Conservation (phyloP, 2,888 invertebrate species). For the Epistrophe grossulariae region DNA sequence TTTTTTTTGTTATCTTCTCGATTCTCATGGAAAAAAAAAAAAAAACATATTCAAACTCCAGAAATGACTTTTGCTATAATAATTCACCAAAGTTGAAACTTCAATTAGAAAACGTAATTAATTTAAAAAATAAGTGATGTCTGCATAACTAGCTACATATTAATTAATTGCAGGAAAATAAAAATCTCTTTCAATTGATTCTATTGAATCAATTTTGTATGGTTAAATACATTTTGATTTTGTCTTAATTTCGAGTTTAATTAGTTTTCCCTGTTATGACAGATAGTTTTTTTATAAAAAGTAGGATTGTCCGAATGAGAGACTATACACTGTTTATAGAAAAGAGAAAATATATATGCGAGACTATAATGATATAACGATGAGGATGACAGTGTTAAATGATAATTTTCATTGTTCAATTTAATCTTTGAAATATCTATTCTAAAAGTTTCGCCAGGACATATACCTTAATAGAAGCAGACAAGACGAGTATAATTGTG, state of each 20-base stretch:
- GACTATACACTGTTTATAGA: neutral
- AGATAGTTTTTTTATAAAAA: slow-evolving; percentile 3
- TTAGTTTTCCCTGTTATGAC: slow-evolving; percentile 10
- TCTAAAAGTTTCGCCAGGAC: neutral
- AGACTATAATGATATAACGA: neutral
- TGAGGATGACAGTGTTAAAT: neutral
- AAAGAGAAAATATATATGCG: neutral
- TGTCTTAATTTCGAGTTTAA: slow-evolving; percentile 4
- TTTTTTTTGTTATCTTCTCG: no score
- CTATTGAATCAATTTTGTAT: neutral
- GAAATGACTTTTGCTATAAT: neutral
- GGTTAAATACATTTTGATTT: slow-evolving; percentile 6
- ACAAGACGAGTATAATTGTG: neutral
- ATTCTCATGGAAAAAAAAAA: no score
- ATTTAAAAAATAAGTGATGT: slow-evolving; percentile 3
- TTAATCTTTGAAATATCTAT: neutral
- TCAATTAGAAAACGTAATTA: slow-evolving; percentile 21
- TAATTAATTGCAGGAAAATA: neutral
- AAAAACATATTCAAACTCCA: slow-evolving; percentile 1
- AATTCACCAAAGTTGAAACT: neutral
- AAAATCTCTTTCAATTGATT: neutral
- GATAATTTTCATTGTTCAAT: neutral
- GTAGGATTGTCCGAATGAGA: neutral
- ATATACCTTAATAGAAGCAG: neutral
- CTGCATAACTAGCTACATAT: neutral